These are phyloP conservation scores for Eufriesea mexicana DNA, from an alignment of 1,140 invertebrate genomes.

Conservation along the genomic window DNA sequence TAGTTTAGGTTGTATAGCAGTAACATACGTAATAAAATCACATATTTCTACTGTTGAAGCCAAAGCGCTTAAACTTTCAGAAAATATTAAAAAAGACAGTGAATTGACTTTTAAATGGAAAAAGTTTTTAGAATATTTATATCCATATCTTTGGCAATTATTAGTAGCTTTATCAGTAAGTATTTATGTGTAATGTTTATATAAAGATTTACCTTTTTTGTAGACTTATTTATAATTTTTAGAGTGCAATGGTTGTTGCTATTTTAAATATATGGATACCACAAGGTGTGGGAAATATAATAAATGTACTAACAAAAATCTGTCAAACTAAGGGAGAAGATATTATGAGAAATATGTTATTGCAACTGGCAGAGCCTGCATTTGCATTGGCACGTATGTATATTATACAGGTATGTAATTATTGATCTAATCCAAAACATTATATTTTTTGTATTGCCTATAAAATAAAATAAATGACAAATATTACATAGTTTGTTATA, in stretches of 20 bases:
- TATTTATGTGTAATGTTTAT: slow-evolving; percentile 44
- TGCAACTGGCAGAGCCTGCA: slow-evolving; percentile 86
- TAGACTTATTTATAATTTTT: slow-evolving; percentile 35
- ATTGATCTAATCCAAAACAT: neutral
- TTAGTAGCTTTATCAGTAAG: slow-evolving; percentile 83
- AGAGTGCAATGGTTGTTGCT: slow-evolving; percentile 92
- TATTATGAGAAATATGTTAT: slow-evolving; percentile 80
- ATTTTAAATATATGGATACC: slow-evolving; percentile 92
- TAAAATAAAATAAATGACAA: neutral
- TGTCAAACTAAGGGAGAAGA: slow-evolving; percentile 71
- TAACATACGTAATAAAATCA: slow-evolving; percentile 46
- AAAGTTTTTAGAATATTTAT: slow-evolving; percentile 85
- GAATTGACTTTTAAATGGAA: slow-evolving; percentile 83
- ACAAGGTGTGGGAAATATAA: slow-evolving; percentile 87
- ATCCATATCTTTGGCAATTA: slow-evolving; percentile 84
- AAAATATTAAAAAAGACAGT: slow-evolving; percentile 21
- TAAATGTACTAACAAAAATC: slow-evolving; percentile 88
- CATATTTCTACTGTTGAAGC: slow-evolving; percentile 26
- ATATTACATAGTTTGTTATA: neutral
- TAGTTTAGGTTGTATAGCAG: slow-evolving; percentile 51
- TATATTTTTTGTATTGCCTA: neutral
- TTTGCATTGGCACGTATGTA: slow-evolving; percentile 87
- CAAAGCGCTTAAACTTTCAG: slow-evolving; percentile 28
- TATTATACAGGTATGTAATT: slow-evolving; percentile 85
- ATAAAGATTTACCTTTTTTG: neutral